phyloP scores from a whole-genome alignment of 2,797 vertebrate genomes.

The Rhinophrynus dorsalis region DNA sequence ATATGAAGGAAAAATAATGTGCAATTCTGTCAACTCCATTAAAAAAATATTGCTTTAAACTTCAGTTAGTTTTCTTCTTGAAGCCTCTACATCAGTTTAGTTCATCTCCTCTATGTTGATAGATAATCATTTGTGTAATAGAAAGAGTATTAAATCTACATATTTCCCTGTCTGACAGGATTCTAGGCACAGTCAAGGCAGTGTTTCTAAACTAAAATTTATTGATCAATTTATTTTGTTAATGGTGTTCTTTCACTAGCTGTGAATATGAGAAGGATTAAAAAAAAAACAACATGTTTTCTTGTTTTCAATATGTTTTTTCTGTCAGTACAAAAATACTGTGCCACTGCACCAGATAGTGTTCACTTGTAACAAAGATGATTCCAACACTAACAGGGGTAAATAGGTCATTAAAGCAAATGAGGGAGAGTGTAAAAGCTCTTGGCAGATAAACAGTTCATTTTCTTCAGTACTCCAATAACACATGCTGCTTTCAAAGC shows the following conservation, averaged over 20 bases:
- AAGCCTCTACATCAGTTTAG: no score
- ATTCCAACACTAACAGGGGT: conserved; percentile 30
- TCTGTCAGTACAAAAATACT: conserved; percentile 10
- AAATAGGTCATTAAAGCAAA: conserved; percentile 42
- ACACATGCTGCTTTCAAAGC: conserved; percentile 36
- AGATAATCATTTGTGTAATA: no score
- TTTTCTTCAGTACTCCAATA: conserved; percentile 35
- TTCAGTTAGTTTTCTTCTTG: no score
- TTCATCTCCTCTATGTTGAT: no score
- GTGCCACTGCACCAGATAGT: conserved; percentile 16
- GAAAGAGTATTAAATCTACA: conserved; percentile 15
- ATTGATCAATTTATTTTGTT: conserved; percentile 39
- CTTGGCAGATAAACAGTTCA: conserved; percentile 40
- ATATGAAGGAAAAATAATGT: no score
- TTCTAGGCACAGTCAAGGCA: not conserved
- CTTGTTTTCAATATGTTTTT: conserved; percentile 23
- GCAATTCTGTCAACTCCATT: no score
- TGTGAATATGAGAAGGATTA: conserved; percentile 13
- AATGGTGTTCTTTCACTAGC: conserved; percentile 14
- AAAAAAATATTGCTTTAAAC: no score
- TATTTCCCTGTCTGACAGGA: not conserved
- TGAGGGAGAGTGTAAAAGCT: conserved; percentile 30
- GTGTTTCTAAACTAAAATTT: conserved; percentile 13
- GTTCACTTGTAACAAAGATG: conserved; percentile 27
- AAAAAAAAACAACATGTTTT: conserved; percentile 10